These are phyloP conservation scores for Parazoanthus darwini DNA, from an alignment of 92 coral and sea anemone species.

Conservation along the genomic window DNA sequence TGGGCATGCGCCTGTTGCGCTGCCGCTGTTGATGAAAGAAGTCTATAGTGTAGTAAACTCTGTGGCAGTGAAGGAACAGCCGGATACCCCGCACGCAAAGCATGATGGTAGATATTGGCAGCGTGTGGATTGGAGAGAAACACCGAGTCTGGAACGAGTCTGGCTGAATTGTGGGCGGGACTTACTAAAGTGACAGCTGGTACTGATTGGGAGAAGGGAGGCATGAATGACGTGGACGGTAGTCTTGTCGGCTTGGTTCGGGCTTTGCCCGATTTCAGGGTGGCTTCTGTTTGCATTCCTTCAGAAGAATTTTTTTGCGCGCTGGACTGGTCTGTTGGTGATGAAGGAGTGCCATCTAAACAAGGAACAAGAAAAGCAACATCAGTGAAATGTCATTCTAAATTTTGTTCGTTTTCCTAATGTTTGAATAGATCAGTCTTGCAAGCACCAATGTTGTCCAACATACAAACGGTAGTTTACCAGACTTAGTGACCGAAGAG, in stretches of 20 bases:
- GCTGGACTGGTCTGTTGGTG: neutral
- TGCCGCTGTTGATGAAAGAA: slow-evolving; percentile 66
- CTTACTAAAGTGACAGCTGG: slow-evolving; percentile 70
- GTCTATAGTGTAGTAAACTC: slow-evolving; percentile 78
- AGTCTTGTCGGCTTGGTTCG: slow-evolving; percentile 44
- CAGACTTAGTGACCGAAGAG: no score
- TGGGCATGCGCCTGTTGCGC: slow-evolving; percentile 50
- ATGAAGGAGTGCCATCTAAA: slow-evolving; percentile 26
- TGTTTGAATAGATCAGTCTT: no score
- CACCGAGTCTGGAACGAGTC: slow-evolving; percentile 78
- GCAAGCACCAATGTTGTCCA: no score
- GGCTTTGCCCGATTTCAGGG: slow-evolving; percentile 26
- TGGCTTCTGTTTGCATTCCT: slow-evolving; percentile 3
- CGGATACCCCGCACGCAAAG: slow-evolving; percentile 68
- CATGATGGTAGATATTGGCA: slow-evolving; percentile 83
- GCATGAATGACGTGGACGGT: slow-evolving; percentile 50
- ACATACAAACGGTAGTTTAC: no score
- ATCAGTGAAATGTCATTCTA: neutral
- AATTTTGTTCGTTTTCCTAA: neutral
- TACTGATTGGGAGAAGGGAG: slow-evolving; percentile 53
- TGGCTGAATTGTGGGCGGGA: slow-evolving; percentile 73
- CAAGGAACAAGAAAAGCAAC: neutral
- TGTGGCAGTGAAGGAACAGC: slow-evolving; percentile 53
- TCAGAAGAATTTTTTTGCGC: slow-evolving; percentile 12
- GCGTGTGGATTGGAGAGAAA: slow-evolving; percentile 70